These are phyloP conservation scores for Amblyteles armatorius DNA, from an alignment of 2,888 invertebrate genomes.

Conservation along the genomic window DNA sequence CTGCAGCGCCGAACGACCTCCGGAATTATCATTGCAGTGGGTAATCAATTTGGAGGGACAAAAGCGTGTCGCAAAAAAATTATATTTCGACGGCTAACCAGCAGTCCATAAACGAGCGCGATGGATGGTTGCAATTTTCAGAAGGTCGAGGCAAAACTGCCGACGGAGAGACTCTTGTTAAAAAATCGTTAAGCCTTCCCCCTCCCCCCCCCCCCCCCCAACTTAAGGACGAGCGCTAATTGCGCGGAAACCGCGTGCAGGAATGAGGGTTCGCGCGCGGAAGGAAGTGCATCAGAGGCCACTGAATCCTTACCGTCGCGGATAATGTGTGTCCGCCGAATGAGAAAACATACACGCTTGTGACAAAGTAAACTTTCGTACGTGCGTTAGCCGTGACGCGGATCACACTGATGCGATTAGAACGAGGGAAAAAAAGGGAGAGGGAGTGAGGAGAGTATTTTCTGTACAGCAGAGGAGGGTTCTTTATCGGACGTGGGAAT, in stretches of 20 bases:
- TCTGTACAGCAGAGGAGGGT: slow-evolving; percentile 3
- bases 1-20: slow-evolving; percentile 45
- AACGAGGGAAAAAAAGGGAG: not conserved
- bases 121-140: slow-evolving; percentile 34
- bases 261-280: slow-evolving; percentile 38
- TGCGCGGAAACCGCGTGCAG: slow-evolving; percentile 7
- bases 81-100: slow-evolving; percentile 31
- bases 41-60: slow-evolving; percentile 54
- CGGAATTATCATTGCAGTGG: slow-evolving; percentile 44
- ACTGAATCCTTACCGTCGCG: slow-evolving; percentile 7
- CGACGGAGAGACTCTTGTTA: slow-evolving; percentile 53
- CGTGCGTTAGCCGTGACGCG: not conserved
- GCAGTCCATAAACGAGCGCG: slow-evolving; percentile 38
- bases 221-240: slow-evolving; percentile 4
- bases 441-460: not conserved
- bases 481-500: slow-evolving; percentile 70
- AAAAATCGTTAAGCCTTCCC: slow-evolving; percentile 65
- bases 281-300: slow-evolving; percentile 12
- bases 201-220: slow-evolving; percentile 21
- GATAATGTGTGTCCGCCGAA: not conserved
- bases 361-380: not conserved
- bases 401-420: slow-evolving; percentile 5
- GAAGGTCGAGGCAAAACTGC: not conserved
- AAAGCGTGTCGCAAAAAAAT: slow-evolving; percentile 28
- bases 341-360: not conserved